These are phyloP conservation scores for Irena cyanogastra DNA, from an alignment of 2,113 vertebrate genomes.

Conservation along the genomic window DNA sequence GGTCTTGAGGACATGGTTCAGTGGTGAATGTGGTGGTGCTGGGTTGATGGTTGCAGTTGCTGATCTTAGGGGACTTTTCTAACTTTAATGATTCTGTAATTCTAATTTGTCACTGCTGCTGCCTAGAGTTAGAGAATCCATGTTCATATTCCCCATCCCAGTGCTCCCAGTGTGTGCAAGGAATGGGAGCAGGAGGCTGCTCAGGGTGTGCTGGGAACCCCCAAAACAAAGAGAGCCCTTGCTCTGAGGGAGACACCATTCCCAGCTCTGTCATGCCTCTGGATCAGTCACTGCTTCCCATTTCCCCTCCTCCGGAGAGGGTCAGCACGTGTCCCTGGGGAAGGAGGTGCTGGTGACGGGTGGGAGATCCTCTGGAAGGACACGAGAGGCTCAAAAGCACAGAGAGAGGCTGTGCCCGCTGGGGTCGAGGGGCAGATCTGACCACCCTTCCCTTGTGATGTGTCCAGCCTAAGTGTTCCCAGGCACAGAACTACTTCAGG, in stretches of 20 bases:
- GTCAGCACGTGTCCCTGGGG: neutral
- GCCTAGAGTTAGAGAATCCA: neutral
- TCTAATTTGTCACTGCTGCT: neutral
- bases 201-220: neutral
- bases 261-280: neutral
- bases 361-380: neutral
- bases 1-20: neutral
- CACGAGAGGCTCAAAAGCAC: neutral
- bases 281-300: neutral
- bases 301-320: neutral
- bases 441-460: neutral
- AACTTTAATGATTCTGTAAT: rapidly evolving
- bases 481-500: neutral
- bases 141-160: neutral
- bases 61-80: neutral
- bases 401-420: neutral
- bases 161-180: neutral
- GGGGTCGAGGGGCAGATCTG: neutral
- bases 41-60: neutral
- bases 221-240: neutral
- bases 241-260: neutral
- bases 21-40: neutral
- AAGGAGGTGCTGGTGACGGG: neutral
- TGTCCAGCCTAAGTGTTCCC: neutral
- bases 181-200: neutral